A percentile compares a stretch with the other conserved stretches of the same genome.
These are phyloP conservation scores for Microcebus jonahi DNA, from an alignment of 2,113 vertebrate species.

Conservation along the genomic window DNA sequence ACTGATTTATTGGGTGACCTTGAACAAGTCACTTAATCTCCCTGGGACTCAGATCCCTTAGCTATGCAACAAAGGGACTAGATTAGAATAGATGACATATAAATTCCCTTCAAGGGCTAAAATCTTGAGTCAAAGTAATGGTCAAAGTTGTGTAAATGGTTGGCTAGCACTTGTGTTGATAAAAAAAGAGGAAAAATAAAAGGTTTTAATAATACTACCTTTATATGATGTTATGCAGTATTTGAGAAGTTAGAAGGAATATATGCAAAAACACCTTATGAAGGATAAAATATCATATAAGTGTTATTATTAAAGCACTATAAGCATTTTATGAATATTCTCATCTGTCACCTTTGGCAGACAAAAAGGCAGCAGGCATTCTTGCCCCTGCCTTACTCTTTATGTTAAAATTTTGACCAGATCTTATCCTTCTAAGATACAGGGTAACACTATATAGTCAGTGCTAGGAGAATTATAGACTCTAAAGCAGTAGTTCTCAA, in stretches of 20 bases:
- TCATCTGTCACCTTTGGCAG: slow-evolving; percentile 23
- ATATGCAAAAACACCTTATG: neutral
- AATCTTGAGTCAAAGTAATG: slow-evolving; percentile 24
- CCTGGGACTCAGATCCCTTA: slow-evolving; percentile 8
- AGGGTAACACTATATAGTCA: neutral
- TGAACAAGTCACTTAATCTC: slow-evolving; percentile 26
- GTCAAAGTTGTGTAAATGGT: neutral
- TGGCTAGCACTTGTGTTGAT: too few relatives aligned
- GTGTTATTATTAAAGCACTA: neutral
- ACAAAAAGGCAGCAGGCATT: slow-evolving; percentile 34
- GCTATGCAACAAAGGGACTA: neutral
- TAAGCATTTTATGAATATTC: slow-evolving; percentile 45
- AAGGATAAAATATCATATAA: neutral
- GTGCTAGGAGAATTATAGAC: neutral
- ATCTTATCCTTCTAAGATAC: slow-evolving; percentile 20
- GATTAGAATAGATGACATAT: neutral
- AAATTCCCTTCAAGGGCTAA: neutral
- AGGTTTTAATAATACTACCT: slow-evolving; percentile 6
- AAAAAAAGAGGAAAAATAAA: too few relatives aligned
- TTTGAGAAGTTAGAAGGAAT: slow-evolving; percentile 49
- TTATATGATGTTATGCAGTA: neutral
- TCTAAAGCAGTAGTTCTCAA: slow-evolving; percentile 5
- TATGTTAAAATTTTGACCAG: slow-evolving; percentile 26
- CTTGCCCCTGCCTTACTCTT: neutral
- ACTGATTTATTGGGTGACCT: neutral